phyloP scores from a whole-genome alignment of 1,140 invertebrate genomes.

The Branchinecta lynchi region DNA sequence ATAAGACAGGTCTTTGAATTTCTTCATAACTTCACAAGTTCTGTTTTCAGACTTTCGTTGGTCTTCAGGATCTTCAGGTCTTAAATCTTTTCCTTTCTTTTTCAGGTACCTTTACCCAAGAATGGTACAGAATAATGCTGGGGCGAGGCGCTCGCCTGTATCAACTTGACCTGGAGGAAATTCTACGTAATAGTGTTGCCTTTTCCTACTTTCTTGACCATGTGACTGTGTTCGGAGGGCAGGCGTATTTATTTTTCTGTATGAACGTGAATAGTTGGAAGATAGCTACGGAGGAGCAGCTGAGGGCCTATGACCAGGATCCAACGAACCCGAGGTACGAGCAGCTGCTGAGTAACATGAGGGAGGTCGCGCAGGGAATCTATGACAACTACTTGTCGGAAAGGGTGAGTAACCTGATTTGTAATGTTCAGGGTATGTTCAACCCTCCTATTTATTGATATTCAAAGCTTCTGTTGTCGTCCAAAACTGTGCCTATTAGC shows the following conservation, averaged over 20 bases:
- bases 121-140: conserved; percentile 38
- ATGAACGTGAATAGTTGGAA: conserved; percentile 67
- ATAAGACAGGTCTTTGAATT: too few relatives aligned
- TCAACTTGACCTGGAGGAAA: conserved; percentile 51
- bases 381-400: conserved; percentile 68
- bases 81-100: conserved; percentile 32
- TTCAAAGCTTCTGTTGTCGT: background rate
- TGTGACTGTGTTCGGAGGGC: conserved; percentile 50
- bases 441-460: background rate
- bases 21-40: too few relatives aligned
- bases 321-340: conserved; percentile 20
- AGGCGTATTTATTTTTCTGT: conserved; percentile 64
- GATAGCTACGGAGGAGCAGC: conserved; percentile 56
- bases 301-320: conserved; percentile 40
- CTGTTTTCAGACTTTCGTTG: too few relatives aligned
- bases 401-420: conserved; percentile 35
- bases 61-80: too few relatives aligned
- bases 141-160: conserved; percentile 43
- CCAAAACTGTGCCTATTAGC: too few relatives aligned
- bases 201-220: conserved; percentile 68
- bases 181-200: conserved; percentile 63
- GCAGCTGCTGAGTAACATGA: conserved; percentile 42
- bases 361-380: conserved; percentile 58
- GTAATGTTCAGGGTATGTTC: background rate
- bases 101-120: conserved; percentile 26